Percentiles rank a stretch among this genome's conserved stretches.
Evolutionary conservation across 2,113 vertebrate species (phyloP).

Genomic region (Mormyrus iriodes): DNA sequence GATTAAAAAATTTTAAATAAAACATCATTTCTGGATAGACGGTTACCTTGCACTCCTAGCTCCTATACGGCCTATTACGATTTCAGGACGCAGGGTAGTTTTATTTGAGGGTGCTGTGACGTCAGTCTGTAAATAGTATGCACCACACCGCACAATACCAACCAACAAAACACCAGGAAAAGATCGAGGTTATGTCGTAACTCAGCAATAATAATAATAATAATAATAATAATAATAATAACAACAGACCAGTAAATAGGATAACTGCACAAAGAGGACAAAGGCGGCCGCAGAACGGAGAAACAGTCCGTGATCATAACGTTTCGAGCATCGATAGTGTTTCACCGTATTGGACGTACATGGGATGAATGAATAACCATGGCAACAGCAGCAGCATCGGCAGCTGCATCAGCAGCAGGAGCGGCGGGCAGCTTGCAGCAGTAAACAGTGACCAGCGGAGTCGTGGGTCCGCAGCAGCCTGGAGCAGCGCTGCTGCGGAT

Average conservation of each 20-base stretch:
- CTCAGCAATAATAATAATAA: not conserved
- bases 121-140: conserved; percentile 44
- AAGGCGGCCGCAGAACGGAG: conserved; percentile 30
- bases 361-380: conserved; percentile 71
- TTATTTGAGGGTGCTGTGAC: conserved; percentile 43
- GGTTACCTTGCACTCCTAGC: not conserved
- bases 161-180: not conserved
- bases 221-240: conserved; percentile 33
- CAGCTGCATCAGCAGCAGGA: conserved; percentile 48
- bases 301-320: conserved; percentile 43
- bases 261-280: conserved; percentile 22
- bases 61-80: not conserved
- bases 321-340: conserved; percentile 22
- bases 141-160: not conserved
- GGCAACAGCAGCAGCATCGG: conserved; percentile 72
- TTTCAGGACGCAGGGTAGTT: conserved; percentile 14
- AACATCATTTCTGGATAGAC: not conserved
- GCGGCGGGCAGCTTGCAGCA: conserved; percentile 28
- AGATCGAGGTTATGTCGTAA: not conserved
- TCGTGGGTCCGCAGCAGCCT: conserved; percentile 37
- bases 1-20: not conserved
- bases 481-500: conserved; percentile 18
- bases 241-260: not conserved
- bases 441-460: conserved; percentile 50
- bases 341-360: conserved; percentile 44